phyloP scores from a whole-genome alignment of 2,797 vertebrate species.

The Ficedula albicollis region DNA sequence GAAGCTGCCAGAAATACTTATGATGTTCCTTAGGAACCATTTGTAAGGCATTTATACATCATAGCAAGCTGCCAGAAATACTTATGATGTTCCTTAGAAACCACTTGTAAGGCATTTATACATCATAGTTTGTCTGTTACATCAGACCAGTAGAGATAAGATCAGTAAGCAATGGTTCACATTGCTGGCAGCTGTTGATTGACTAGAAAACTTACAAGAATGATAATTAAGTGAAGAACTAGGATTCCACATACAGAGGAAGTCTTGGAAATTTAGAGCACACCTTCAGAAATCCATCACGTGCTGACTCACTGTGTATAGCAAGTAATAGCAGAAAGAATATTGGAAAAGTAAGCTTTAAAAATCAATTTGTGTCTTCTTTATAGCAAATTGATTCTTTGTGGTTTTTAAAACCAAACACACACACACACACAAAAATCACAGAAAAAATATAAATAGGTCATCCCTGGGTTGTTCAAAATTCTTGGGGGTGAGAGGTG shows the following conservation, averaged over 20 bases:
- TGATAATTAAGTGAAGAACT: neutral
- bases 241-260: neutral
- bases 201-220: neutral
- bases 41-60: neutral
- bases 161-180: neutral
- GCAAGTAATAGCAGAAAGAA: slow-evolving; percentile 5
- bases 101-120: neutral
- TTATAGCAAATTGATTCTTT: neutral
- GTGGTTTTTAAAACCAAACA: neutral
- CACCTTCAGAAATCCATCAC: neutral
- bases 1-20: neutral
- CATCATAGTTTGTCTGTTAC: neutral
- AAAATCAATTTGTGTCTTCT: slow-evolving; percentile 11
- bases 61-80: neutral
- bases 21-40: neutral
- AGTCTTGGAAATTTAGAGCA: neutral
- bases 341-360: neutral
- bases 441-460: neutral
- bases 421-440: fast-evolving
- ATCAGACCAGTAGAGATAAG: neutral
- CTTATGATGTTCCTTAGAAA: neutral
- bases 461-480: neutral
- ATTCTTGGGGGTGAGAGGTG: neutral
- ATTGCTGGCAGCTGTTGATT: neutral
- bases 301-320: neutral